A percentile compares a stretch with the other conserved stretches of the same genome.
phyloP scores from a whole-genome alignment of 2,888 invertebrate genomes.

The Stenichneumon culpator region DNA sequence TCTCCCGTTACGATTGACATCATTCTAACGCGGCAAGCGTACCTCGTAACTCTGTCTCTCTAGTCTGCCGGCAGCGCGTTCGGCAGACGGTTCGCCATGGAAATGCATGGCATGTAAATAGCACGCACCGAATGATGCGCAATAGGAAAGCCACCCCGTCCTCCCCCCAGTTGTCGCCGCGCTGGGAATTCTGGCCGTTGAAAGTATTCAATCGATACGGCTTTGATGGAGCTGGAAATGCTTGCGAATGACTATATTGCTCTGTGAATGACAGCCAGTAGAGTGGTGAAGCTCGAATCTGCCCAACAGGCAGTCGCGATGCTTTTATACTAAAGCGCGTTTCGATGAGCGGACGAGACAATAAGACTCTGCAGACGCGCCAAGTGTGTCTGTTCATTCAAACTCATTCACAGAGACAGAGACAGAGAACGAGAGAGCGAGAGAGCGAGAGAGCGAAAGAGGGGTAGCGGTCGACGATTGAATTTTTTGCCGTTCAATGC shows the following conservation, averaged over 20 bases:
- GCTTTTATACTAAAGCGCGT: conserved; percentile 37
- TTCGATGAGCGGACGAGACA: conserved; percentile 38
- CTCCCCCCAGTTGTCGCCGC: neutral
- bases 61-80: conserved; percentile 6
- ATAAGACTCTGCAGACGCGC: conserved; percentile 39
- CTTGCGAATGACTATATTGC: conserved; percentile 45
- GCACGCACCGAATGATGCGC: conserved; percentile 50
- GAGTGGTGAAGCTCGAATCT: conserved; percentile 36
- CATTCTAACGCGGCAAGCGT: conserved; percentile 8
- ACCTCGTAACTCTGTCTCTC: conserved; percentile 19
- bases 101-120: conserved; percentile 59
- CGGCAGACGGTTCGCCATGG: conserved; percentile 41
- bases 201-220: conserved; percentile 53
- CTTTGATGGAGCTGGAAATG: conserved; percentile 41
- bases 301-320: conserved; percentile 28
- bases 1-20: conserved; percentile 38
- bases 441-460: no score
- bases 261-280: conserved; percentile 57
- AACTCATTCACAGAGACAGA: conserved; percentile 7
- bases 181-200: conserved; percentile 28
- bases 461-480: conserved; percentile 29
- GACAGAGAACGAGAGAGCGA: neutral
- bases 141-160: conserved; percentile 1
- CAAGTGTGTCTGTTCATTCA: conserved; percentile 23
- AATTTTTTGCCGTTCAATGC: conserved; percentile 8